phyloP scores from a whole-genome alignment of 2,888 invertebrate genomes.

The Cremastinae sp. region DNA sequence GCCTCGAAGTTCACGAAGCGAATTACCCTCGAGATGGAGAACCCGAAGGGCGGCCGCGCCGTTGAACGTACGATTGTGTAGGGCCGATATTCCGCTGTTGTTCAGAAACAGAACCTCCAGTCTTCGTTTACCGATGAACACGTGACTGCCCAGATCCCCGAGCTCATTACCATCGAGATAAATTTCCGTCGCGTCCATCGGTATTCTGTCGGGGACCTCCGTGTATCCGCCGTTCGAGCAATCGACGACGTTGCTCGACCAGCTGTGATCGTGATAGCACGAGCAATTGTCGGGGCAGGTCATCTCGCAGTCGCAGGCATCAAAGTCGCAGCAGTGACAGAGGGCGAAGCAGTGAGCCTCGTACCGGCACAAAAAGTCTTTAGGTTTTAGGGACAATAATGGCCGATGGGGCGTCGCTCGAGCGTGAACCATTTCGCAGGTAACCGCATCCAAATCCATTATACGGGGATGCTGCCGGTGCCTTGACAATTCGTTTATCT shows the following conservation, averaged over 20 bases:
- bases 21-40: slow-evolving; percentile 90
- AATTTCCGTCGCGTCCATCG: slow-evolving; percentile 94
- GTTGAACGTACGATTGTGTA: slow-evolving; percentile 92
- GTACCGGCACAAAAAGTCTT: slow-evolving; percentile 91
- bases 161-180: slow-evolving; percentile 92
- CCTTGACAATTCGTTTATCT: slow-evolving; percentile 89
- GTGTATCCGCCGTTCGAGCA: slow-evolving; percentile 89
- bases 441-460: slow-evolving; percentile 89
- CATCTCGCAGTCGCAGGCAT: slow-evolving; percentile 95
- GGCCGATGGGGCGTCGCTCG: slow-evolving; percentile 84
- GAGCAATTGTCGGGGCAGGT: slow-evolving; percentile 93
- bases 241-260: slow-evolving; percentile 92
- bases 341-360: slow-evolving; percentile 91
- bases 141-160: slow-evolving; percentile 90
- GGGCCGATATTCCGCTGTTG: slow-evolving; percentile 88
- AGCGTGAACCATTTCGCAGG: slow-evolving; percentile 88
- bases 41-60: slow-evolving; percentile 88
- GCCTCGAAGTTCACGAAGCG: slow-evolving; percentile 86
- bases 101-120: slow-evolving; percentile 89
- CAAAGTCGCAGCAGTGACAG: slow-evolving; percentile 95
- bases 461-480: slow-evolving; percentile 89
- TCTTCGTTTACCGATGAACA: slow-evolving; percentile 93
- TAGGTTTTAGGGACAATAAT: slow-evolving; percentile 86
- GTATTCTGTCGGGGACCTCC: slow-evolving; percentile 89
- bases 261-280: slow-evolving; percentile 93